These are phyloP conservation scores for Himalopsyche japonica DNA, from an alignment of 2,888 invertebrate species.

Conservation along the genomic window DNA sequence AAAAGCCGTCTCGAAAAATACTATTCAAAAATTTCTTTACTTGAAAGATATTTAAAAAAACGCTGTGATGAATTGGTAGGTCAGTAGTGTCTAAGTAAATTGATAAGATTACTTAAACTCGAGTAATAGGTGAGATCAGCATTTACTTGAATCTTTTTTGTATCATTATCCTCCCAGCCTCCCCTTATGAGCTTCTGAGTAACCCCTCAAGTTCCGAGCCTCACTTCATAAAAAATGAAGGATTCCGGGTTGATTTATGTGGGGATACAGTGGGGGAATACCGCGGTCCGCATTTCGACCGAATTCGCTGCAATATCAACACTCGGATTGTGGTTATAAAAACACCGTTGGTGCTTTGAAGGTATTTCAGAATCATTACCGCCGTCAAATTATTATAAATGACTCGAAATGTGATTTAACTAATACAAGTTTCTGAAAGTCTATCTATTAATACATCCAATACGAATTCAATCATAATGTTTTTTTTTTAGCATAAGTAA, in stretches of 20 bases:
- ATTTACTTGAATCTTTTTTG: neutral
- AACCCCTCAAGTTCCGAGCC: slow-evolving; percentile 16
- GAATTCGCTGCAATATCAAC: neutral
- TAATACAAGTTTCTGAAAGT: too few relatives aligned
- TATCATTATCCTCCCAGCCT: neutral
- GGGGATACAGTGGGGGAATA: neutral
- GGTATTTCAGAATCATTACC: neutral
- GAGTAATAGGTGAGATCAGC: neutral
- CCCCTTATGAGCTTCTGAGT: neutral
- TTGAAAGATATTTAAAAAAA: too few relatives aligned
- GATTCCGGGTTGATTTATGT: slow-evolving; percentile 35
- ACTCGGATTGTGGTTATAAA: neutral
- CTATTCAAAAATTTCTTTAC: too few relatives aligned
- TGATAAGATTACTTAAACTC: neutral
- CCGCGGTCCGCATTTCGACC: slow-evolving; percentile 1
- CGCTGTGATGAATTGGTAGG: too few relatives aligned
- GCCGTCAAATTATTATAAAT: neutral
- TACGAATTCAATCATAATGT: too few relatives aligned
- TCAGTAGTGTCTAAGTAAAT: neutral
- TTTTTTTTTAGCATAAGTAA: too few relatives aligned
- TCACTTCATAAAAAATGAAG: slow-evolving; percentile 36
- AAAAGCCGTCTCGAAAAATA: too few relatives aligned
- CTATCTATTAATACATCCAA: too few relatives aligned
- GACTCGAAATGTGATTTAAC: neutral
- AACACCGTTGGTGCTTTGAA: neutral